Conservation (phyloP, 2,888 invertebrate species). For the Hylaea fasciaria region DNA sequence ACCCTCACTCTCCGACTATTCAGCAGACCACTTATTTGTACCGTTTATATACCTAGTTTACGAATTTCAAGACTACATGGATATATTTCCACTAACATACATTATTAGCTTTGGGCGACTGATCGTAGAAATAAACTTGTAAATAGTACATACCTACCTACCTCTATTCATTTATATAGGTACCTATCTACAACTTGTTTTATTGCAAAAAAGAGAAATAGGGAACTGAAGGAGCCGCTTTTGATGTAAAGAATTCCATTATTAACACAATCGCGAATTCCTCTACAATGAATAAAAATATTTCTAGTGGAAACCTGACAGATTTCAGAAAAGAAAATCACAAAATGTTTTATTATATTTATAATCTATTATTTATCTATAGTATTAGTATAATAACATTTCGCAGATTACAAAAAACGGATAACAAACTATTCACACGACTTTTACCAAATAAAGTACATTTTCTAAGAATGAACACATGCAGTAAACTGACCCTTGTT, state of each 20-base stretch:
- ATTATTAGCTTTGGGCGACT: no score
- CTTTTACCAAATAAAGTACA: slow-evolving; percentile 54
- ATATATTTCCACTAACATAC: no score
- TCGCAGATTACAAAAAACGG: slow-evolving; percentile 66
- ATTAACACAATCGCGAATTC: neutral
- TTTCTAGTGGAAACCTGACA: no score
- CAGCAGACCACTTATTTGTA: no score
- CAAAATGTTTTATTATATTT: slow-evolving; percentile 54
- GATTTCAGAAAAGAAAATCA: slow-evolving; percentile 27
- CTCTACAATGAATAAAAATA: no score
- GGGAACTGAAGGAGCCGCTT: no score
- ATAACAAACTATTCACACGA: slow-evolving; percentile 66
- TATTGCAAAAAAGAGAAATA: slow-evolving; percentile 3
- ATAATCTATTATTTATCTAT: slow-evolving; percentile 53
- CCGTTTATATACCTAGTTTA: no score
- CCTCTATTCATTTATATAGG: slow-evolving; percentile 25
- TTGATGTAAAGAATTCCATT: neutral
- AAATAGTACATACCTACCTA: no score
- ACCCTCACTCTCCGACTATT: no score
- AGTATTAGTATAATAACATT: slow-evolving; percentile 41
- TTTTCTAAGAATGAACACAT: slow-evolving; percentile 64
- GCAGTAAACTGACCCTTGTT: slow-evolving; percentile 50
- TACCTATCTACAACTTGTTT: no score
- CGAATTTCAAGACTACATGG: no score
- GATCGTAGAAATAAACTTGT: slow-evolving; percentile 6